Conservation (phyloP, 2,888 invertebrate genomes). For the Thecophora atra region DNA sequence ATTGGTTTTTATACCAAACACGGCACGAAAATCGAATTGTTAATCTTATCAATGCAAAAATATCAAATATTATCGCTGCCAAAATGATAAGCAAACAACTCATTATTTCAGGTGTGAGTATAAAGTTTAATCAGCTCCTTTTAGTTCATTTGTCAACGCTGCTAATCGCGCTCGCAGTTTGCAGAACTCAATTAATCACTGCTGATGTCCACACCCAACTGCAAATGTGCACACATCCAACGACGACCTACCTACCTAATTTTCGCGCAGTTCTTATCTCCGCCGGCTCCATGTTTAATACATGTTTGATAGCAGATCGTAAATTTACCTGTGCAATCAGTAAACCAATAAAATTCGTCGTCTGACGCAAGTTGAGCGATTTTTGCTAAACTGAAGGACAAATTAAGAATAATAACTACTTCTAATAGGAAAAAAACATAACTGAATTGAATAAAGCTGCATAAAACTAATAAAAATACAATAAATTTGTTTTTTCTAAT, state of each 20-base stretch:
- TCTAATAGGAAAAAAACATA: too few species aligned
- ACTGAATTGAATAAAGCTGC: too few species aligned
- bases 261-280: too few species aligned
- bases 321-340: not conserved
- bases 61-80: not conserved
- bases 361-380: not conserved
- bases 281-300: too few species aligned
- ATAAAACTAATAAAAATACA: too few species aligned
- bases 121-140: not conserved
- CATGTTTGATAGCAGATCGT: too few species aligned
- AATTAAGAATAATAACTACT: not conserved
- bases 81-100: not conserved
- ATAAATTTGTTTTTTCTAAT: too few species aligned
- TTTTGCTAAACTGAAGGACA: not conserved
- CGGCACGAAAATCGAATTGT: constrained; percentile 17
- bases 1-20: constrained; percentile 39
- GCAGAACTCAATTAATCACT: not conserved
- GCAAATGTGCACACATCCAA: too few species aligned
- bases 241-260: too few species aligned
- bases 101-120: not conserved
- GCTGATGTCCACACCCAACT: not conserved
- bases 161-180: not conserved
- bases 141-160: not conserved
- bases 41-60: constrained; percentile 40
- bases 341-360: not conserved